phyloP scores from a whole-genome alignment of 2,888 invertebrate genomes.

The Seira sanloemensis region DNA sequence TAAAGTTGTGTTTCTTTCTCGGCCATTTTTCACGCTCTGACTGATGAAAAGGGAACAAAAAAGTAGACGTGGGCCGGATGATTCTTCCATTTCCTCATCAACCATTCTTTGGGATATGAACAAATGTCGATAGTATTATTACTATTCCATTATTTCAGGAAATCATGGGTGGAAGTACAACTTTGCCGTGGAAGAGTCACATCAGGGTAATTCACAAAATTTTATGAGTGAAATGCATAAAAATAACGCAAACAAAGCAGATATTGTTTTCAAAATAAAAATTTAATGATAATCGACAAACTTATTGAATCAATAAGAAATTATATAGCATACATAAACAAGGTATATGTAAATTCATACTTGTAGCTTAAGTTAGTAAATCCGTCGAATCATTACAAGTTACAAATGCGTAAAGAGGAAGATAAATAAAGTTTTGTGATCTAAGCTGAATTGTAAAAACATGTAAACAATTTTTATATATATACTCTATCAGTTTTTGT shows the following conservation, averaged over 20 bases:
- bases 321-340: not conserved
- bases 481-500: conserved; percentile 55
- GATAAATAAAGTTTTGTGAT: conserved; percentile 31
- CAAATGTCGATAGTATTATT: not conserved
- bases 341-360: not conserved
- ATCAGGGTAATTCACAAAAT: not conserved
- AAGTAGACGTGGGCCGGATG: not conserved
- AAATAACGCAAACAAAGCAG: not conserved
- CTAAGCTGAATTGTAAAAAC: conserved; percentile 37
- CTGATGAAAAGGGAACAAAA: not conserved
- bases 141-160: too few relatives aligned
- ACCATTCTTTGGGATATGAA: not conserved
- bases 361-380: not conserved
- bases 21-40: not conserved
- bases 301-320: not conserved
- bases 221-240: not conserved
- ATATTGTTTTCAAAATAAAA: conserved; percentile 11
- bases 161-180: not conserved
- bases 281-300: not conserved
- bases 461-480: conserved; percentile 15
- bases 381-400: not conserved
- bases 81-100: not conserved
- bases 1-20: not conserved
- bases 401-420: conserved; percentile 29
- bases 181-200: not conserved